Evolutionary conservation across 2,888 invertebrate genomes (phyloP), one percentile per base, ranked within the genome.

Genomic region (Agrotis exclamationis): DNA sequence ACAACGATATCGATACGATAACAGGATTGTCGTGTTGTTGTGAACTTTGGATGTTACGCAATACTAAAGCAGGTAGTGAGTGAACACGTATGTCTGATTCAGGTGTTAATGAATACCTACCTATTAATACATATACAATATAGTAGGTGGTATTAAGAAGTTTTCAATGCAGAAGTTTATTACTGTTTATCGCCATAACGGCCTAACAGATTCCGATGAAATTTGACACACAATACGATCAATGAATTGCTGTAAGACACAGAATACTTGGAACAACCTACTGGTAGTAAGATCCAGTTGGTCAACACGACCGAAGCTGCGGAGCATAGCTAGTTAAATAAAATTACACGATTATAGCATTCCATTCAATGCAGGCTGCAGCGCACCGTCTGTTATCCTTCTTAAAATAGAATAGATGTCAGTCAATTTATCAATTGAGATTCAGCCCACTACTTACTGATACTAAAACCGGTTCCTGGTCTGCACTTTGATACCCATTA

Each of bases 41-140:
- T 58, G 73, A 47, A 58, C 63, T 79, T 74, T 79, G 63, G 45
- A 72, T 56, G 60, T 60, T 74, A 60, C 24, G 54, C 14, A 79
- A 79, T 45, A 58, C 22, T 7, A 28, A 33, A 13, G 7, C 22
- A n/a, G 47, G n/a, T 22, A 24, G 47, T 48, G 22, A 20, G 20
- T 14, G 16, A 16, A 24, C 47, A 54, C 16, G 13, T 22, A 48
- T n/a, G 6, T n/a, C 28, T 44, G 39, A 24, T 24, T 74, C 11
- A 48, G 18, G n/a, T 45, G 72, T 4, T 54, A 54, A 48, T 44
- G 44, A 59, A 58, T 45, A 20, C 4, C 14, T 62, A 20, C 16
- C 16, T 50, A 53, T 44, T 18, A 1, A 13, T 33, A 28, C 0
- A 9, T n/a, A n/a, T n/a, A n/a, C n/a, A n/a, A n/a, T n/a, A n/a